phyloP scores from a whole-genome alignment of 2,113 vertebrate genomes.

The Muntiacus reevesi region DNA sequence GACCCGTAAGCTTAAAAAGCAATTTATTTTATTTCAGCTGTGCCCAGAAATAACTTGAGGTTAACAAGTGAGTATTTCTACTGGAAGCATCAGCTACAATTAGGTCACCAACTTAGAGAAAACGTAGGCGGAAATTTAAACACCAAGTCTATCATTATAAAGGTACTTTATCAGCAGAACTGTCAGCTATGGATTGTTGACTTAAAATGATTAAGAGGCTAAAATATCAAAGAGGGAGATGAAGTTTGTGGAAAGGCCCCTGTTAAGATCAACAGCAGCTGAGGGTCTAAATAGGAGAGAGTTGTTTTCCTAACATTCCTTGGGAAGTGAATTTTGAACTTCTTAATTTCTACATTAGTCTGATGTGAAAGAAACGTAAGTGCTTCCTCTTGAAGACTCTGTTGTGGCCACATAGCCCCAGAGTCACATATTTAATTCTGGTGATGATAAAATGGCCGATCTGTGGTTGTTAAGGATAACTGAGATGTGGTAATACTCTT shows the following conservation, averaged over 20 bases:
- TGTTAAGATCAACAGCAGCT: not conserved
- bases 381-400: not conserved
- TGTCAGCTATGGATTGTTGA: conserved; percentile 23
- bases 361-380: not conserved
- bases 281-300: not conserved
- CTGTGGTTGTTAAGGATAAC: not conserved
- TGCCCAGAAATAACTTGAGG: conserved; percentile 66
- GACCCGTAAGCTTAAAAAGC: conserved; percentile 55
- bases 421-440: not conserved
- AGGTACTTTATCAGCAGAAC: conserved; percentile 59
- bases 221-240: conserved; percentile 18
- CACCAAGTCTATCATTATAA: conserved; percentile 49
- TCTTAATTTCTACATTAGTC: not conserved
- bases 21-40: conserved; percentile 38
- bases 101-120: conserved; percentile 57
- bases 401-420: rapidly evolving
- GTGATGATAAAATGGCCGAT: not conserved
- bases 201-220: conserved; percentile 34
- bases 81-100: conserved; percentile 45
- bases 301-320: not conserved
- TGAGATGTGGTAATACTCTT: not conserved
- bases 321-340: not conserved
- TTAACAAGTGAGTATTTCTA: conserved; percentile 65
- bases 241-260: not conserved
- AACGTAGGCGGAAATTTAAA: conserved; percentile 49